phyloP scores from a whole-genome alignment of 2,888 invertebrate species.

The Glaucopsyche alexis region DNA sequence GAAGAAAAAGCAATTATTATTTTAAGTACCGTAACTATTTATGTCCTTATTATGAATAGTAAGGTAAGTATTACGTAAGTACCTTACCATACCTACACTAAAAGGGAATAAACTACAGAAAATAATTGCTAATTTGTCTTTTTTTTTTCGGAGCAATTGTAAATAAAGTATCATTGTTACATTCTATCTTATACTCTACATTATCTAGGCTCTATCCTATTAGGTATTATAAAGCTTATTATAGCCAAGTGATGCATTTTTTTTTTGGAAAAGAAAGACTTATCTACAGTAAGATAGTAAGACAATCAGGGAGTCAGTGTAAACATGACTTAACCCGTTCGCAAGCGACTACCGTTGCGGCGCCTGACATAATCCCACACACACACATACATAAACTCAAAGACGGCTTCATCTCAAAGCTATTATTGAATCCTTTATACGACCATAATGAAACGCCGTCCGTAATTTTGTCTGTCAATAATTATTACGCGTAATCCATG shows the following conservation, averaged over 20 bases:
- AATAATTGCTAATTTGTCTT: no score
- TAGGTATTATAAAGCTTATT: no score
- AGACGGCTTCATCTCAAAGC: conserved; percentile 30
- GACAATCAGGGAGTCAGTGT: conserved; percentile 16
- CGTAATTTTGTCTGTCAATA: conserved; percentile 64
- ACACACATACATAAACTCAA: conserved; percentile 33
- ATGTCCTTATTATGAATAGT: neutral
- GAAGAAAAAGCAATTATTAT: neutral
- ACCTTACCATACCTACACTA: neutral
- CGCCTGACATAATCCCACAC: conserved; percentile 36
- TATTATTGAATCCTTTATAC: conserved; percentile 36
- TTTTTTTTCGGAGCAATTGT: no score
- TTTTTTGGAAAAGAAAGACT: neutral
- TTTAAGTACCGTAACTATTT: neutral
- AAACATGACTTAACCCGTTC: conserved; percentile 23
- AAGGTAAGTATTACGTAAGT: neutral
- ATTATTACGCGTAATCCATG: conserved; percentile 69
- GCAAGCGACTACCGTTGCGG: conserved; percentile 31
- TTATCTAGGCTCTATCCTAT: no score
- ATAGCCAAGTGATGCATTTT: neutral
- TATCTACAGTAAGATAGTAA: neutral
- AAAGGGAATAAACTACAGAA: no score
- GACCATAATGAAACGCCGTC: conserved; percentile 34
- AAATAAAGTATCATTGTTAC: no score
- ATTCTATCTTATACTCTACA: no score